Percentiles rank a stretch among this genome's conserved stretches.
phyloP scores from a whole-genome alignment of 2,797 vertebrate species.

The Tapera naevia region DNA sequence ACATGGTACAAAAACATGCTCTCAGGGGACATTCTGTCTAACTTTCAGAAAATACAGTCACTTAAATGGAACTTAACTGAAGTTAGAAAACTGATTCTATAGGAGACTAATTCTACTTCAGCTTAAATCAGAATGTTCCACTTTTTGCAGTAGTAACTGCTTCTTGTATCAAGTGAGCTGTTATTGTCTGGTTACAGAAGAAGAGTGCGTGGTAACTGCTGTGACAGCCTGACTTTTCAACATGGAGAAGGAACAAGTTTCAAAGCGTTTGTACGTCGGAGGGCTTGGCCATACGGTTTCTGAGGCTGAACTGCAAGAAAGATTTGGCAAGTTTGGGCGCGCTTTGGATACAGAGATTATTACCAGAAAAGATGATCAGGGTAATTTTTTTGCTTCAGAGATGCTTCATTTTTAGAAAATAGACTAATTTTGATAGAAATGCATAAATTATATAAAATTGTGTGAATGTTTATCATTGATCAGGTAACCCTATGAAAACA shows the following conservation, averaged over 20 bases:
- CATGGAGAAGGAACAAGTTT: conserved; percentile 65
- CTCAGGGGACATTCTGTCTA: too few species aligned
- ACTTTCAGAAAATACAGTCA: too few species aligned
- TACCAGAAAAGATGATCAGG: conserved; percentile 85
- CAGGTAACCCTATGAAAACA: conserved; percentile 88
- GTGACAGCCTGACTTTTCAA: neutral
- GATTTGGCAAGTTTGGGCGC: conserved; percentile 89
- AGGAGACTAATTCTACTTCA: too few species aligned
- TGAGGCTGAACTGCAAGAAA: conserved; percentile 86
- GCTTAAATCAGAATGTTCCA: too few species aligned
- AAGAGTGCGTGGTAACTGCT: neutral
- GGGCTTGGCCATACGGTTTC: conserved; percentile 86
- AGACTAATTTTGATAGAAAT: neutral
- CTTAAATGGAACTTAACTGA: too few species aligned
- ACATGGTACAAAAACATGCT: too few species aligned
- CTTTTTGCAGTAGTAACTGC: too few species aligned
- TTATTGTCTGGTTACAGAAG: neutral
- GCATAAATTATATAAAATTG: neutral
- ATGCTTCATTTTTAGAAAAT: neutral
- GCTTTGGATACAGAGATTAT: conserved; percentile 89
- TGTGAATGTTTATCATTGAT: neutral
- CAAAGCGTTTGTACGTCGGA: conserved; percentile 87
- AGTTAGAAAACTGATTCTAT: too few species aligned
- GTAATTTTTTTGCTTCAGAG: conserved; percentile 66
- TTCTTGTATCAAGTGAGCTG: neutral